Conservation (phyloP, 1,140 invertebrate genomes). For the Leptinotarsa lineolata region DNA sequence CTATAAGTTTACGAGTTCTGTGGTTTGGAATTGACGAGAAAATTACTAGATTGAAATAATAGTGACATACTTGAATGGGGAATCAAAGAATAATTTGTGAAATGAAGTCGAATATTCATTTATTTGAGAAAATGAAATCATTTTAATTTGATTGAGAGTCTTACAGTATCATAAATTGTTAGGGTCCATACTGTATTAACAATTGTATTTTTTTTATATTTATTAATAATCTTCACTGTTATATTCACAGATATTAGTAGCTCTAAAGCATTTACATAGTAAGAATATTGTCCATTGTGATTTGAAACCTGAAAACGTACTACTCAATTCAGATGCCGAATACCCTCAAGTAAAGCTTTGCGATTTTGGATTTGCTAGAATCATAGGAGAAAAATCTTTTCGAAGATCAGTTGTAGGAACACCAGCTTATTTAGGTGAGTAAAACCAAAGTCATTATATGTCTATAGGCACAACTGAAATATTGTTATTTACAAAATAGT, state of each 20-base stretch:
- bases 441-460: background rate
- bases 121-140: too few species aligned
- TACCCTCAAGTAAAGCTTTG: conserved; percentile 98
- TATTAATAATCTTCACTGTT: too few species aligned
- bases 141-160: too few species aligned
- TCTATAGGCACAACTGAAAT: conserved; percentile 25
- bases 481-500: background rate
- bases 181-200: too few species aligned
- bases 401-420: conserved; percentile 96
- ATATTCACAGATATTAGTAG: conserved; percentile 81
- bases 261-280: conserved; percentile 96
- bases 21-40: too few species aligned
- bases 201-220: too few species aligned
- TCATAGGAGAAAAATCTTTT: conserved; percentile 98
- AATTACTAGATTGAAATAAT: too few species aligned
- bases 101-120: too few species aligned
- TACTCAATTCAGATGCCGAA: conserved; percentile 89
- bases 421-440: conserved; percentile 90
- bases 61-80: too few species aligned
- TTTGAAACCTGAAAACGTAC: conserved; percentile 97
- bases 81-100: too few species aligned
- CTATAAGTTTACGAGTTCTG: too few species aligned
- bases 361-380: conserved; percentile 98
- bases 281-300: conserved; percentile 96
- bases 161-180: too few species aligned